These are phyloP conservation scores for Zelleria hepariella DNA, from an alignment of 2,888 invertebrate species.

Conservation along the genomic window DNA sequence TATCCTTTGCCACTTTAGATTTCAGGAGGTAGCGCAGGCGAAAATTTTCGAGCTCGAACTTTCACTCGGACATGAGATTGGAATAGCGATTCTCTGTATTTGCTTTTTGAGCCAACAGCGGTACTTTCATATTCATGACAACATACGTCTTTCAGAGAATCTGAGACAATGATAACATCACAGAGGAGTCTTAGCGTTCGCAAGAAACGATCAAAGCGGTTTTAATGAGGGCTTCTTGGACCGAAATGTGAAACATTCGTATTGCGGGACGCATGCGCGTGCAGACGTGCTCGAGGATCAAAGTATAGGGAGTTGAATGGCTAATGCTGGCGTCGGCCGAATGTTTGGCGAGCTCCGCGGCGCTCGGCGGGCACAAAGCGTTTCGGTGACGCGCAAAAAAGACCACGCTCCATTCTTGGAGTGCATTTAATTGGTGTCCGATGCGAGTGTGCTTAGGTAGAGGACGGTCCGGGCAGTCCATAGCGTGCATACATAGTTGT, in stretches of 20 bases:
- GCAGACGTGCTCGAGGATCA: constrained; percentile 31
- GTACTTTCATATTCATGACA: background rate
- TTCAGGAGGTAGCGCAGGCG: background rate
- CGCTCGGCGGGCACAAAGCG: constrained; percentile 52
- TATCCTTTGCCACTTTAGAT: background rate
- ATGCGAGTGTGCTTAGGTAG: constrained; percentile 18
- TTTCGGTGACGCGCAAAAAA: constrained; percentile 39
- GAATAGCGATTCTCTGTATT: background rate
- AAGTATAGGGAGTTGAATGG: constrained; percentile 39
- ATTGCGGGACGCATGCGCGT: constrained; percentile 1
- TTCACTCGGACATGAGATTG: background rate
- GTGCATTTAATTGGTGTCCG: constrained; percentile 49
- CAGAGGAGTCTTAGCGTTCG: background rate
- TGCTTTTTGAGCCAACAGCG: background rate
- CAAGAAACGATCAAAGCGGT: background rate
- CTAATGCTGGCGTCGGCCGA: constrained; percentile 33
- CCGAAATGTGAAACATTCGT: constrained; percentile 7
- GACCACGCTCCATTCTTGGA: constrained; percentile 37
- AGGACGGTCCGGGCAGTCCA: background rate
- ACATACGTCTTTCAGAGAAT: background rate
- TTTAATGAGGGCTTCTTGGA: background rate
- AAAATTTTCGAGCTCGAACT: background rate
- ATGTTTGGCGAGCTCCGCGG: constrained; percentile 37
- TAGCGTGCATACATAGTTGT: background rate
- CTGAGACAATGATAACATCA: background rate